Conservation (phyloP, 2,113 vertebrate genomes). For the Phalacrocorax aristotelis region DNA sequence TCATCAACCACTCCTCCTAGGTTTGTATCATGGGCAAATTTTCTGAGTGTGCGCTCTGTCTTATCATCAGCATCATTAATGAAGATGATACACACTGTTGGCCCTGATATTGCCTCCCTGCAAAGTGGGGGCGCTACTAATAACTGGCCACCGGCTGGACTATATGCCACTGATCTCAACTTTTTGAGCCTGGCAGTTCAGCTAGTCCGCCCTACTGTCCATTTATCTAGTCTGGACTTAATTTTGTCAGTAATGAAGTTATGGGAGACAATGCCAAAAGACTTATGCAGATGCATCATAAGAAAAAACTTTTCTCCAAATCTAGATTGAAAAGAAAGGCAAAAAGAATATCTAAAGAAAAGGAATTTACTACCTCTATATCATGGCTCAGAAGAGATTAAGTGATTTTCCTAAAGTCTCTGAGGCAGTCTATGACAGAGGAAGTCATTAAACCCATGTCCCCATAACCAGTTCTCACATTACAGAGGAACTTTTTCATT, state of each 20-base stretch:
- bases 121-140: neutral
- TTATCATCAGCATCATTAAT: neutral
- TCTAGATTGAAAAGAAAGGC: neutral
- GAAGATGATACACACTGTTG: neutral
- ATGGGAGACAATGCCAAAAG: neutral
- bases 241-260: neutral
- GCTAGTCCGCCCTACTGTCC: neutral
- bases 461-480: neutral
- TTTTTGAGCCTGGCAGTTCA: neutral
- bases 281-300: neutral
- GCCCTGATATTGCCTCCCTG: neutral
- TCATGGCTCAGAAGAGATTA: slow-evolving; percentile 11
- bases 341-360: neutral
- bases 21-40: neutral
- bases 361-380: neutral
- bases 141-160: neutral
- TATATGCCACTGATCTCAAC: neutral
- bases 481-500: slow-evolving; percentile 27
- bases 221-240: neutral
- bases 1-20: neutral
- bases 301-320: neutral
- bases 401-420: slow-evolving; percentile 30
- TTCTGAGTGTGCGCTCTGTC: neutral
- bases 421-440: slow-evolving; percentile 26
- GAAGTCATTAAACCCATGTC: slow-evolving; percentile 16